phyloP scores from a whole-genome alignment of 2,888 invertebrate genomes.

The Aleiodes testaceus region DNA sequence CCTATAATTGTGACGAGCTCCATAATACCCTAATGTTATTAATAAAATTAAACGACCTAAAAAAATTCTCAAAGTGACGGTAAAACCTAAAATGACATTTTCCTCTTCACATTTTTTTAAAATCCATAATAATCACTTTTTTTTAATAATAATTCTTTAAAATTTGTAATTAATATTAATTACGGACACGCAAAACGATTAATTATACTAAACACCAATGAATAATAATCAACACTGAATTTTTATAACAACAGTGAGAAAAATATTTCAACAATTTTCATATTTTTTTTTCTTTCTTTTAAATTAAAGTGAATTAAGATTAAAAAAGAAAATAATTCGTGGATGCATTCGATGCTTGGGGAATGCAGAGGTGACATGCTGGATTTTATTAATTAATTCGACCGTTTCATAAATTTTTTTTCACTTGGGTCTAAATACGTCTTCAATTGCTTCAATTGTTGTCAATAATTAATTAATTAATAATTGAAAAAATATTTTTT shows the following conservation, averaged over 20 bases:
- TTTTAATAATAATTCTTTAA: conserved; percentile 3
- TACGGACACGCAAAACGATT: conserved; percentile 62
- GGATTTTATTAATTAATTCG: conserved; percentile 54
- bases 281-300: conserved; percentile 3
- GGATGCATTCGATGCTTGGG: conserved; percentile 65
- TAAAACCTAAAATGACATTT: conserved; percentile 20
- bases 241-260: conserved; percentile 48
- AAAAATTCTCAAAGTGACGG: background rate
- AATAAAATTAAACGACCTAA: conserved; percentile 8
- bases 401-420: conserved; percentile 47
- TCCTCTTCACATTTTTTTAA: background rate
- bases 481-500: too few species aligned
- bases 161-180: conserved; percentile 35
- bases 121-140: background rate
- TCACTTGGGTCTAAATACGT: conserved; percentile 68
- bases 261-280: conserved; percentile 13
- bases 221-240: conserved; percentile 50
- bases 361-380: conserved; percentile 67
- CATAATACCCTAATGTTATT: conserved; percentile 11
- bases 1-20: conserved; percentile 26
- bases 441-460: conserved; percentile 42
- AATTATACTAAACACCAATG: conserved; percentile 66
- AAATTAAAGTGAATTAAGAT: background rate
- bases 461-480: too few species aligned
- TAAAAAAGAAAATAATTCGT: conserved; percentile 28